A percentile compares a stretch with the other conserved stretches of the same genome.
Conservation (phyloP, 2,797 vertebrate species). For the Xerus rutilus region DNA sequence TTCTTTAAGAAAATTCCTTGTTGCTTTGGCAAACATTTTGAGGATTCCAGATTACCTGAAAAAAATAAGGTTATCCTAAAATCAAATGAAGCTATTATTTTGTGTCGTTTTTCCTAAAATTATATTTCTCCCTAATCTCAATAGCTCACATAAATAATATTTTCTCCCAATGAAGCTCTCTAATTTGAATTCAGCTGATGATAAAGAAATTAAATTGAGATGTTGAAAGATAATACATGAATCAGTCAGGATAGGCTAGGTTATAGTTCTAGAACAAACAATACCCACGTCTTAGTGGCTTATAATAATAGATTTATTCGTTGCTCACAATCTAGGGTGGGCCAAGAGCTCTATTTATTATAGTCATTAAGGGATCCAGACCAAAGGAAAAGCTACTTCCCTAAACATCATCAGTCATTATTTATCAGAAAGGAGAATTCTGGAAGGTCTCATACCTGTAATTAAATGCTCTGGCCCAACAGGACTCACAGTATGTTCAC, state of each 20-base stretch:
- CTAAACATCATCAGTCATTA: not conserved
- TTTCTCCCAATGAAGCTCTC: not conserved
- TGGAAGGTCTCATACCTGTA: not conserved
- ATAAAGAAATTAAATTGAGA: conserved; percentile 3
- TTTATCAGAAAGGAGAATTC: not conserved
- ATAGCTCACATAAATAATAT: not conserved
- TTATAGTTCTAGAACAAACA: conserved; percentile 41
- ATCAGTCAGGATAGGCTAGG: not conserved
- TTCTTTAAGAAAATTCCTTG: conserved; percentile 94
- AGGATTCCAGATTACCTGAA: conserved; percentile 77
- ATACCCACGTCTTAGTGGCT: not conserved
- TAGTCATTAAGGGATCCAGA: not conserved
- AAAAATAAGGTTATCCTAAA: conserved; percentile 44
- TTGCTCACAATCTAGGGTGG: not conserved
- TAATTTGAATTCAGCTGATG: not conserved
- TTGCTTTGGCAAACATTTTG: conserved; percentile 96
- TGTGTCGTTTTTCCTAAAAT: not conserved
- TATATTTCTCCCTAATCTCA: not conserved
- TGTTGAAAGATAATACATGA: not conserved
- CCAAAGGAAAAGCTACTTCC: not conserved
- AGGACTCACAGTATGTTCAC: not conserved
- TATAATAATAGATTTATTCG: not conserved
- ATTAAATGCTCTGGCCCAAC: not conserved
- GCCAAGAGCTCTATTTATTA: not conserved
- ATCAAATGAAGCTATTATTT: conserved; percentile 52